phyloP scores from a whole-genome alignment of 2,113 vertebrate genomes.

The Ictidomys tridecemlineatus region DNA sequence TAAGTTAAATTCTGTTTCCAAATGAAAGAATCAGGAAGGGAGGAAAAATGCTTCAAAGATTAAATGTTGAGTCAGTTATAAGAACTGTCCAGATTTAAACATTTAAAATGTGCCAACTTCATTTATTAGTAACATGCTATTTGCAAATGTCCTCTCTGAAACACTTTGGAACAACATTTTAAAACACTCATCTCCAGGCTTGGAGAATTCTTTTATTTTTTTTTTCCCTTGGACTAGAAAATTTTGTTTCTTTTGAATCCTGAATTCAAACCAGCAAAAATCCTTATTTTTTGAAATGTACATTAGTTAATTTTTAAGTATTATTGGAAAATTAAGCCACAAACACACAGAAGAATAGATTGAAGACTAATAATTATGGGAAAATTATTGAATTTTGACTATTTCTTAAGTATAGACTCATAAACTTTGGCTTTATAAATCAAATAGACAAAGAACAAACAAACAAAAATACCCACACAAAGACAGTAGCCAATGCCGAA shows the following conservation, averaged over 20 bases:
- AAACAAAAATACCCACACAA: background rate
- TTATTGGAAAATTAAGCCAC: background rate
- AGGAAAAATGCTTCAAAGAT: conserved; percentile 40
- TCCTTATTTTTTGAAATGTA: background rate
- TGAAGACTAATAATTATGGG: background rate
- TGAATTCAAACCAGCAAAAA: background rate
- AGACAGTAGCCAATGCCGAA: background rate
- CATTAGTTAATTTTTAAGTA: background rate
- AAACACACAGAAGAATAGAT: background rate
- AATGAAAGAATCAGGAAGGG: conserved; percentile 48
- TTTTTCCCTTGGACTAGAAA: background rate
- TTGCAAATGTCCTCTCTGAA: background rate
- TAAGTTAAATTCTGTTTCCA: conserved; percentile 67
- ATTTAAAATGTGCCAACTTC: conserved; percentile 37
- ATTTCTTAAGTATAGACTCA: background rate
- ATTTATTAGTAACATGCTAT: background rate
- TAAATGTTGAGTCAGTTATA: conserved; percentile 47
- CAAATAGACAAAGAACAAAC: background rate
- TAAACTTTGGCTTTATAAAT: background rate
- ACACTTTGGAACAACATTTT: background rate
- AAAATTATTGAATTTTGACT: background rate
- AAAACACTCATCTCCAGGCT: background rate
- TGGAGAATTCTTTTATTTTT: background rate
- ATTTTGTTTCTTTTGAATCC: background rate
- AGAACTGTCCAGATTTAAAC: conserved; percentile 26